Percentiles rank a stretch among this genome's conserved stretches.
Conservation (phyloP, 2,888 invertebrate species). For the Diadromus collaris region DNA sequence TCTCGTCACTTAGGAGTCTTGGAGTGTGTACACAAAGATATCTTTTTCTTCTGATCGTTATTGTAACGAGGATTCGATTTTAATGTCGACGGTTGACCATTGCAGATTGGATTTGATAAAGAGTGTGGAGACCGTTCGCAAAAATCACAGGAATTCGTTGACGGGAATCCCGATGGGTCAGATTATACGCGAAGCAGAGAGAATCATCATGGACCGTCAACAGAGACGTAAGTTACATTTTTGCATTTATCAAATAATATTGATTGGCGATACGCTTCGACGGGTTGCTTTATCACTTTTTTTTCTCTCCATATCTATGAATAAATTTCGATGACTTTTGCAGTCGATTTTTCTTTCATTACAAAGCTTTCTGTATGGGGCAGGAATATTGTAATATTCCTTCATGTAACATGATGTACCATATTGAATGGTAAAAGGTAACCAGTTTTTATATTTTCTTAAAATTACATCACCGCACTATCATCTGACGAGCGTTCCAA, state of each 20-base stretch:
- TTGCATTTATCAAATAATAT: not conserved
- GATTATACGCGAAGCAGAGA: constrained; percentile 65
- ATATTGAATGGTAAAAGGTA: not conserved
- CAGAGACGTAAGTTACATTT: constrained; percentile 47
- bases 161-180: constrained; percentile 58
- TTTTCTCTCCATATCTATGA: not conserved
- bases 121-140: constrained; percentile 65
- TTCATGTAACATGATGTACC: not conserved
- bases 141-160: constrained; percentile 65
- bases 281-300: not conserved
- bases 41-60: not conserved
- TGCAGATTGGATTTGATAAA: constrained; percentile 68
- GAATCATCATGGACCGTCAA: constrained; percentile 53
- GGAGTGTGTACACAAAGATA: constrained; percentile 62
- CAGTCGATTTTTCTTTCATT: constrained; percentile 1
- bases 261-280: not conserved
- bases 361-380: not conserved
- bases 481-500: not conserved
- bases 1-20: constrained; percentile 62
- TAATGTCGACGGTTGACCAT: not conserved
- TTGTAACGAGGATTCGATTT: not conserved
- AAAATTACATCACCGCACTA: not conserved
- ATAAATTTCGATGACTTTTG: not conserved
- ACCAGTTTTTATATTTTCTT: not conserved
- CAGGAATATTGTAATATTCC: not conserved